Conservation (phyloP, 1,140 invertebrate genomes). For the Drosophila tristis region DNA sequence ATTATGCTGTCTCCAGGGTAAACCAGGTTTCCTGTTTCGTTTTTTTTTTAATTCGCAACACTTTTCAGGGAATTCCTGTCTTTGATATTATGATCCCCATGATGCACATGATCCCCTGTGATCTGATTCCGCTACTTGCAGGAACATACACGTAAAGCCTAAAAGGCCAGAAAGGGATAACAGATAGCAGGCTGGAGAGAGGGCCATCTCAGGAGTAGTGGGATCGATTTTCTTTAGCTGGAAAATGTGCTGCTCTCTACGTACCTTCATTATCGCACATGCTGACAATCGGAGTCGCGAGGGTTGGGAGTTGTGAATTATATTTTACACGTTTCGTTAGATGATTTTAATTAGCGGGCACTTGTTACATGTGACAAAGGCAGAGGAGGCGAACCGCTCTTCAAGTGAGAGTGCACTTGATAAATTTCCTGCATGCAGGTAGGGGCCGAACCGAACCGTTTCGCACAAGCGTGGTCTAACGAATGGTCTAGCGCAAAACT, state of each 20-base stretch:
- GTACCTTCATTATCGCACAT: constrained; percentile 51
- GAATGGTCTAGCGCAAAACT: constrained; percentile 34
- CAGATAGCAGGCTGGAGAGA: too few species aligned
- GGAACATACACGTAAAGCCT: too few species aligned
- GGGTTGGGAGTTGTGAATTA: constrained; percentile 2
- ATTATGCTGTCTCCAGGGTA: background rate
- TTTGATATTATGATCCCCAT: too few species aligned
- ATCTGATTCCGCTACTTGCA: too few species aligned
- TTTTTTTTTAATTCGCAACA: too few species aligned
- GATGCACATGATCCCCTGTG: too few species aligned
- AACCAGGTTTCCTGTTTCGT: background rate
- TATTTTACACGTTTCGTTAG: constrained; percentile 26
- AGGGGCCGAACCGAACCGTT: constrained; percentile 21
- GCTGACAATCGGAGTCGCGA: constrained; percentile 11
- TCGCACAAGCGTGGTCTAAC: constrained; percentile 32
- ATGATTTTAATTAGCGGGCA: constrained; percentile 48
- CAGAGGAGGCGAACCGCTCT: too few species aligned
- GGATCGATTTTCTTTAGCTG: constrained; percentile 8
- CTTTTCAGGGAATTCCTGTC: too few species aligned
- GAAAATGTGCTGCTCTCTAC: constrained; percentile 4
- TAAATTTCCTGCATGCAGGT: background rate
- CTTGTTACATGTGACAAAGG: constrained; percentile 37
- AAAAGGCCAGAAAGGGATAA: too few species aligned
- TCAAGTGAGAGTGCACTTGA: constrained; percentile 21
- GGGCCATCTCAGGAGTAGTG: too few species aligned